Base-by-base conservation (phyloP, 1,140 invertebrate genomes). In the Drosophila gunungcola region DNA sequence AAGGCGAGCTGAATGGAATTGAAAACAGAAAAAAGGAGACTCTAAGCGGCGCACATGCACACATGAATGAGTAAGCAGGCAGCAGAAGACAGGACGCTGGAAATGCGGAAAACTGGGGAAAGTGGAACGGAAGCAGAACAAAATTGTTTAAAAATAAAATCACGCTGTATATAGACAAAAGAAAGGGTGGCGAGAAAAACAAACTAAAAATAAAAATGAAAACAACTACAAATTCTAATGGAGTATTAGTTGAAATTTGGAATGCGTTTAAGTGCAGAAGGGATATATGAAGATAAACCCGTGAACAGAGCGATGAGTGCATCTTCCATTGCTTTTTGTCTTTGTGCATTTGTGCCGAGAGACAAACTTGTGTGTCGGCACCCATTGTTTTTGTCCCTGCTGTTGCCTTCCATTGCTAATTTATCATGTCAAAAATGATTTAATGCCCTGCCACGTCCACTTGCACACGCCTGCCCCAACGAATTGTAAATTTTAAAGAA, bases 351-450 rank as follows among this genome's bases (percentile, higher is more conserved):
- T 27, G 38, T 54, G 16, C 7, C n/a, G 11, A 29, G 38, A 57
- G 43, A 38, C n/a, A 57, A 69, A 69, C 21, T 56, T 68, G 39
- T 69, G 41, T 69, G 63, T 34, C 12, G 4, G 16, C 16, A 39
- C 29, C 41, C 48, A 36, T 45, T 60, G 55, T n/a, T 61, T 51
- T 45, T 27, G 21, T 45, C 43, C 38, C 62, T 51, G 48, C 43
- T 63, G 54, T 2, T 52, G 48, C 43, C 45, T 39, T n/a, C 29
- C 56, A 27, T 45, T 52, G 60, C 68, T 85, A 74, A 85, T 85
- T 85, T 85, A 78, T 85, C 81, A 78, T 85, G 81, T 85, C 82
- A 74, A 67, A 63, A 78, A 78, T 85, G 78, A 85, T 86, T 78
- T 81, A 85, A 74, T 64, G 60, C 39, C 39, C 6, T 41, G 56